Evolutionary conservation across 1,140 invertebrate species (phyloP).

Genomic region (Nymphalis io): DNA sequence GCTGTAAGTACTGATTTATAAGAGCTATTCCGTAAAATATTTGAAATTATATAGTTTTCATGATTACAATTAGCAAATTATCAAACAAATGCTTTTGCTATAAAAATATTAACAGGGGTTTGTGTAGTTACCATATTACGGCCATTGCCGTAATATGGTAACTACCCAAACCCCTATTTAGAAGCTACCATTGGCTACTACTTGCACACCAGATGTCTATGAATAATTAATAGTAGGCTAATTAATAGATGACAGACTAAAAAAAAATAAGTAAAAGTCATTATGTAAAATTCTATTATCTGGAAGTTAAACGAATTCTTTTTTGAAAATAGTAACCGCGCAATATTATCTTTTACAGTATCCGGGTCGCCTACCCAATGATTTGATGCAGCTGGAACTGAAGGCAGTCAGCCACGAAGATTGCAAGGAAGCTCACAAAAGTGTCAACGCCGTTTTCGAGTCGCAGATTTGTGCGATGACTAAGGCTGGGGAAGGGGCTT

Average conservation of each 20-base stretch:
- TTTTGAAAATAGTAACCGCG: not conserved
- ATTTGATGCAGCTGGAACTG: conserved; percentile 81
- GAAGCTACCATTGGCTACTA: too few species aligned
- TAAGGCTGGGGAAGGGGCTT: conserved; percentile 82
- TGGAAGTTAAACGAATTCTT: too few species aligned
- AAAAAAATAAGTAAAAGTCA: too few species aligned
- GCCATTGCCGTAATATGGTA: too few species aligned
- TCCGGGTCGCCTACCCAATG: conserved; percentile 80
- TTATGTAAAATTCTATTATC: too few species aligned
- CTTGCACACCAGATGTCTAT: too few species aligned
- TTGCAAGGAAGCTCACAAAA: conserved; percentile 69
- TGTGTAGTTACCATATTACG: not conserved
- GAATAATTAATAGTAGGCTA: too few species aligned
- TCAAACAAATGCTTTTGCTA: not conserved
- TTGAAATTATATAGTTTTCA: not conserved
- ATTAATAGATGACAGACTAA: too few species aligned
- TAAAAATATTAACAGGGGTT: conserved; percentile 5
- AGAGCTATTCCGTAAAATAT: not conserved
- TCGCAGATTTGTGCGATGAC: conserved; percentile 83
- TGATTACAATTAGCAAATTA: not conserved
- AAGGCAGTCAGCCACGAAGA: conserved; percentile 80
- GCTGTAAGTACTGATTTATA: conserved; percentile 54
- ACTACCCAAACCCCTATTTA: too few species aligned
- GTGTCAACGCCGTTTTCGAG: conserved; percentile 63
- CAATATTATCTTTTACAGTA: conserved; percentile 61